Evolutionary conservation across 1,140 invertebrate genomes (phyloP).

Genomic region (Platyscapa corneri): DNA sequence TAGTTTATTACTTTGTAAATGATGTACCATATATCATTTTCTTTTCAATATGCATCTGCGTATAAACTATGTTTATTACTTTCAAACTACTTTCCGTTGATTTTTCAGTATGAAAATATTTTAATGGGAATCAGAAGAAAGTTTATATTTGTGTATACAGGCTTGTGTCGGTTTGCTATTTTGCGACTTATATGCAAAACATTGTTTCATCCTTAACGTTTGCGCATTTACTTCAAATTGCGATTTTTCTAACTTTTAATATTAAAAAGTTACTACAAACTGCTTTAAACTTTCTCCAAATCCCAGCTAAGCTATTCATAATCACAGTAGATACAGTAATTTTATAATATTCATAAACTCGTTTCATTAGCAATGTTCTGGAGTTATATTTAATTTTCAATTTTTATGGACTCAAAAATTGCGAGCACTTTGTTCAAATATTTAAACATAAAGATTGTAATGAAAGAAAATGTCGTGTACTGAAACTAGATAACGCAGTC

Average conservation of each 20-base stretch:
- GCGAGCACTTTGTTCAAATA: no score
- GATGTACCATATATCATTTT: background rate
- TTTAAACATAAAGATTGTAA: no score
- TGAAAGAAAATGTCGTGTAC: no score
- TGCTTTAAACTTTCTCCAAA: no score
- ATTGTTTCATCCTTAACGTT: background rate
- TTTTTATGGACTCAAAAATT: no score
- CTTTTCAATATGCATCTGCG: background rate
- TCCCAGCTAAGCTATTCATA: no score
- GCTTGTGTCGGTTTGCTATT: background rate
- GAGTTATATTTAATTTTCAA: no score
- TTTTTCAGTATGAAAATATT: background rate
- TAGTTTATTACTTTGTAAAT: background rate
- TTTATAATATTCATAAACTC: no score
- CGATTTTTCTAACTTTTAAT: background rate
- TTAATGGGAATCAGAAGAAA: background rate
- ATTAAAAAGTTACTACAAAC: no score
- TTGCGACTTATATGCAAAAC: background rate
- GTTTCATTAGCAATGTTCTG: no score
- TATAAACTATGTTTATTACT: background rate
- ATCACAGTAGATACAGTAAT: no score
- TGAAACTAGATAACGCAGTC: no score
- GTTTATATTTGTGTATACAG: background rate
- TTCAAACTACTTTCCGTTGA: background rate
- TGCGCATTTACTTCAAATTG: background rate